Base-by-base conservation (phyloP, 2,113 vertebrate genomes). In the Prolemur simus region DNA sequence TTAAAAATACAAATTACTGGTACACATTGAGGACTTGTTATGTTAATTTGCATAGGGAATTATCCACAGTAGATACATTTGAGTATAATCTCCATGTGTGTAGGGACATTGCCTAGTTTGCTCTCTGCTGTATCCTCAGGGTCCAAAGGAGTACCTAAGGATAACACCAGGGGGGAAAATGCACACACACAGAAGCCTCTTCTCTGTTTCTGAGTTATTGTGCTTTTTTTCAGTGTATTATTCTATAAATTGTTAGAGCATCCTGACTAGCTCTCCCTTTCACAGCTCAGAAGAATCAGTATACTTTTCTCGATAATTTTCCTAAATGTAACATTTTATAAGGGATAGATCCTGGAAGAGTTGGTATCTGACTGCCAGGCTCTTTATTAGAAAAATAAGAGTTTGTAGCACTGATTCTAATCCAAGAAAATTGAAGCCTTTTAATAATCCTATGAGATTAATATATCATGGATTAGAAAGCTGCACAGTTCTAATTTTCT, bases 391-490 rank as follows among this genome's bases (percentile, higher is more conserved):
- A 89, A 96, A 95, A 95, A 71, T 27, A 82, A 39, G 17, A 4
- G 25, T 86, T 74, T 80, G 13, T 89, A 45, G 77, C 21, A 78
- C 14, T 74, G 66, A 89, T 89, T 91, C 66, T 89, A 92, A 93
- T 83, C 39, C 39, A 89, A 89, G 39, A 23, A 96, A 91, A 84
- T 21, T 78, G 14, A 86, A 94, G n/a, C 2, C 37, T 56, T 91
- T 47, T 91, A 47, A 94, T 86, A 95, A 91, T 89, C 52, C 94
- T 95, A 49, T 63, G 56, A 89, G 21, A 93, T 96, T 73, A 94
- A 87, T 86, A 91, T 23, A 86, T 95, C 1, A 45, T 42, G 34
- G 27, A 71, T 93, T 96, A 69, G 47, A 91, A 97, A 87, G 10
- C 39, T 66, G 20, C 37, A 86, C 20, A 18, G 32, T 91, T 91